phyloP scores from a whole-genome alignment of 2,113 vertebrate genomes.

The Platysteira castanea region DNA sequence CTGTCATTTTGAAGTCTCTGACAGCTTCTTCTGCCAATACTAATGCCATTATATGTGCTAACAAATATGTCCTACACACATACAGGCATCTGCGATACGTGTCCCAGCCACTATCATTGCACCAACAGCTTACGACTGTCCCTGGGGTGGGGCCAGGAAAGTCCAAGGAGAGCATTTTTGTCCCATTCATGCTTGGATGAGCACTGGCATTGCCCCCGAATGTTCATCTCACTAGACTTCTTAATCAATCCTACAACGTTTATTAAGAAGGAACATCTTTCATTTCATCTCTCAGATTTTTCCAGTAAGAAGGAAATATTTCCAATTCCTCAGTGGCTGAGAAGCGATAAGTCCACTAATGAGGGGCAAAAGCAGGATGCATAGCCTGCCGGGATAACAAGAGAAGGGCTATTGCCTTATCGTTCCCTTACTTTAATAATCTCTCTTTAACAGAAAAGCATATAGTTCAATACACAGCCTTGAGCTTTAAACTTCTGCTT shows the following conservation, averaged over 20 bases:
- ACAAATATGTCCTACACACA: neutral
- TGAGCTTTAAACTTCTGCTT: constrained; percentile 60
- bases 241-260: neutral
- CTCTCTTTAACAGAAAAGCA: constrained; percentile 8
- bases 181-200: neutral
- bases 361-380: neutral
- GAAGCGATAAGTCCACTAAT: neutral
- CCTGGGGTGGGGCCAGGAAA: neutral
- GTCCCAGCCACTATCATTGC: neutral
- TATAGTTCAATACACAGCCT: constrained; percentile 17
- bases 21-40: neutral
- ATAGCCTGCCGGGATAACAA: neutral
- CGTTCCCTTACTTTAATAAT: constrained; percentile 8
- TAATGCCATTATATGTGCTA: neutral
- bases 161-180: neutral
- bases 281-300: neutral
- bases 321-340: neutral
- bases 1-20: neutral
- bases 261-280: neutral
- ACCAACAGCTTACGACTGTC: neutral
- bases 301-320: neutral
- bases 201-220: neutral
- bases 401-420: neutral
- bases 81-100: neutral
- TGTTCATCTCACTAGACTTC: neutral